Percentiles rank a stretch among this genome's conserved stretches.
Conservation (phyloP, 2,113 vertebrate genomes). For the Jacana jacana region DNA sequence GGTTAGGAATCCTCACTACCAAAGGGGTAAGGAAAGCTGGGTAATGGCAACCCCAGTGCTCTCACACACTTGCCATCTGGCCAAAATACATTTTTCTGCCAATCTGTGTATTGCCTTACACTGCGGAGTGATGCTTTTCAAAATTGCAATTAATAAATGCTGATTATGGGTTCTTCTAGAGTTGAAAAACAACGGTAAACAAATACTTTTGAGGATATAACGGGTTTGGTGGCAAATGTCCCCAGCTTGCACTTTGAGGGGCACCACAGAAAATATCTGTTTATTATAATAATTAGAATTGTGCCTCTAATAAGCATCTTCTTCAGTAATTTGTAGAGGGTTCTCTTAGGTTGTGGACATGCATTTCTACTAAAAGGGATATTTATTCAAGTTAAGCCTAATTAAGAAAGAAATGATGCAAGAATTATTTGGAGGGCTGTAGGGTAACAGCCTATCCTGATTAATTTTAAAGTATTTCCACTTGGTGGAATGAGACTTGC, state of each 20-base stretch:
- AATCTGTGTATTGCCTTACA: background rate
- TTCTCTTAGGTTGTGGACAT: background rate
- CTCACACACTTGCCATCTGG: background rate
- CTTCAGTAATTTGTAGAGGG: background rate
- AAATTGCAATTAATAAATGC: background rate
- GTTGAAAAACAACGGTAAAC: background rate
- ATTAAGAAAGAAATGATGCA: constrained; percentile 53
- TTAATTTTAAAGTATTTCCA: constrained; percentile 5
- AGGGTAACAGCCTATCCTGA: background rate
- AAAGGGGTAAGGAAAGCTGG: fast-evolving
- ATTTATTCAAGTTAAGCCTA: constrained; percentile 39
- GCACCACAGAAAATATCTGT: background rate
- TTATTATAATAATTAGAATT: constrained; percentile 16
- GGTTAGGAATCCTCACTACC: background rate
- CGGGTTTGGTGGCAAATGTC: background rate
- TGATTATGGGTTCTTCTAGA: background rate
- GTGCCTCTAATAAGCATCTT: background rate
- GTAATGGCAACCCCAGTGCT: background rate
- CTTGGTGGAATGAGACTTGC: constrained; percentile 1
- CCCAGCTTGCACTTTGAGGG: background rate
- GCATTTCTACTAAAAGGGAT: background rate
- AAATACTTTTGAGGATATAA: background rate
- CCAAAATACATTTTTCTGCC: background rate
- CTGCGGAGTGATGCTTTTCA: background rate
- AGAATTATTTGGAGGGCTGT: constrained; percentile 21